Conservation (phyloP, 2,888 invertebrate species). For the Ormia ochracea region DNA sequence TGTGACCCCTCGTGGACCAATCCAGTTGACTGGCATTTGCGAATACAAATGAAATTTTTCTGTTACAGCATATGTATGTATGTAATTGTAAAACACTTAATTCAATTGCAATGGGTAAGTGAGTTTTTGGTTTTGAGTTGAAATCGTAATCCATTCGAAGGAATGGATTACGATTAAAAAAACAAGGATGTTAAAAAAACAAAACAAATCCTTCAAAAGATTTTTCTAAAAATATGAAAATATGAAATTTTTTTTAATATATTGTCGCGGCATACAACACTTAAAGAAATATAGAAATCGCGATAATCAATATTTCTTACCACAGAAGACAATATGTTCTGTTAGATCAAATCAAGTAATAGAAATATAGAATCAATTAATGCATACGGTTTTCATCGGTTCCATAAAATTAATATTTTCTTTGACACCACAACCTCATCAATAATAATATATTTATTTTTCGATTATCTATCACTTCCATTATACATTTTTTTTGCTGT, state of each 20-base stretch:
- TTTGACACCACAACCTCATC: constrained; percentile 18
- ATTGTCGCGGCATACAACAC: too few relatives aligned
- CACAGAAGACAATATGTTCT: constrained; percentile 66
- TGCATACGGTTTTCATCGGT: constrained; percentile 70
- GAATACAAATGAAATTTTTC: not conserved
- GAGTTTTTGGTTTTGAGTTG: too few relatives aligned
- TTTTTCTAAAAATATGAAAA: too few relatives aligned
- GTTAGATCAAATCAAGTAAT: constrained; percentile 75
- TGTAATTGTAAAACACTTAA: too few relatives aligned
- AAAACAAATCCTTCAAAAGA: too few relatives aligned
- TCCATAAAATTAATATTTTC: constrained; percentile 57
- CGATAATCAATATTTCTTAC: constrained; percentile 54
- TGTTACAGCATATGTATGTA: too few relatives aligned
- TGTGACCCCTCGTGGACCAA: constrained; percentile 72
- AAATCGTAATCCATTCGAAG: too few relatives aligned
- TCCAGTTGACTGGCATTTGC: constrained; percentile 72
- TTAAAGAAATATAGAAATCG: too few relatives aligned
- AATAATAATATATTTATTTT: constrained; percentile 21
- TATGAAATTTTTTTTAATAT: too few relatives aligned
- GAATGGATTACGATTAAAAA: too few relatives aligned
- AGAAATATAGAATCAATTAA: constrained; percentile 71
- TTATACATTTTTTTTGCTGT: constrained; percentile 36
- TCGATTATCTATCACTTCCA: constrained; percentile 30
- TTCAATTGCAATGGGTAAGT: too few relatives aligned
- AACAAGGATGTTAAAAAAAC: too few relatives aligned